phyloP scores from a whole-genome alignment of 2,888 invertebrate species.

The Maniola hyperantus region DNA sequence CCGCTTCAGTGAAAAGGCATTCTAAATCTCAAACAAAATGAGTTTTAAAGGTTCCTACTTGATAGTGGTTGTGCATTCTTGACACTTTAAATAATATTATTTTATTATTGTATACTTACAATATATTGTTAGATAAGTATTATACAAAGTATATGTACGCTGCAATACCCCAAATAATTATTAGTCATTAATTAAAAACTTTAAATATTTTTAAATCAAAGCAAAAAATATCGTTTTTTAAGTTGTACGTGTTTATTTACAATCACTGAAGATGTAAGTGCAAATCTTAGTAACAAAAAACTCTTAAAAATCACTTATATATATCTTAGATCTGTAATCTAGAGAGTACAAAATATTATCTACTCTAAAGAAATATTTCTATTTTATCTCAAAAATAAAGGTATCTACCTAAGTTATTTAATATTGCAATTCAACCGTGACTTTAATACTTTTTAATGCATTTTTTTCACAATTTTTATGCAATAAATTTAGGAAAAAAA shows the following conservation, averaged over 20 bases:
- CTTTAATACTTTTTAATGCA: not conserved
- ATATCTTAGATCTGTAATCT: no score
- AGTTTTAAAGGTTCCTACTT: slow-evolving; percentile 25
- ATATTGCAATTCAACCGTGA: not conserved
- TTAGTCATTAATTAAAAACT: not conserved
- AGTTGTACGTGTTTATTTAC: slow-evolving; percentile 3
- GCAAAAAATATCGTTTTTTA: not conserved
- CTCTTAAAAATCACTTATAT: no score
- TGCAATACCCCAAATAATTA: not conserved
- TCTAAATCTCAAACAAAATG: slow-evolving; percentile 3
- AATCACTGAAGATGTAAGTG: not conserved
- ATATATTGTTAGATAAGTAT: not conserved
- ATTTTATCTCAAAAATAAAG: no score
- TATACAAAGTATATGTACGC: no score
- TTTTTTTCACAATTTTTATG: not conserved
- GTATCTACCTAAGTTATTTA: no score
- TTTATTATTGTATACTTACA: slow-evolving; percentile 5
- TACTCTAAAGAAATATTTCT: no score
- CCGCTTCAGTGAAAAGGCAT: not conserved
- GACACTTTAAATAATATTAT: not conserved
- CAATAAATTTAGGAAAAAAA: not conserved
- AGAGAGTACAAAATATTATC: no score
- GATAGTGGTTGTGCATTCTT: slow-evolving; percentile 36
- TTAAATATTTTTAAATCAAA: not conserved
- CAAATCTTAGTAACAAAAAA: not conserved